phyloP scores from a whole-genome alignment of 2,797 vertebrate species.

The Lepidocolaptes lacrymiger region DNA sequence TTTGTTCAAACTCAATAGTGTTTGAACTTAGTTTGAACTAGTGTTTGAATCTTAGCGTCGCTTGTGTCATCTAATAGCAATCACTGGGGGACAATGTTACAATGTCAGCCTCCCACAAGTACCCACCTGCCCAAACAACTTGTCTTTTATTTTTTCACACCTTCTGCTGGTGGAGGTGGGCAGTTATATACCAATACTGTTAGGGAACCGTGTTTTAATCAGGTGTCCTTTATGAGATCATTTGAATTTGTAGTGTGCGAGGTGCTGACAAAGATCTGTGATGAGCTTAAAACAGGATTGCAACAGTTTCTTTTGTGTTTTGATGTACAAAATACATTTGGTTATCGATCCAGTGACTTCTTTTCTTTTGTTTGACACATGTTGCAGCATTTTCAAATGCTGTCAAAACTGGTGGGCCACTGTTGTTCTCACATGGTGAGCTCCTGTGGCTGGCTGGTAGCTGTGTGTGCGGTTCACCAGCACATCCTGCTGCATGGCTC shows the following conservation, averaged over 20 bases:
- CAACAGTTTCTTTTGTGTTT: not conserved
- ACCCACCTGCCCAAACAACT: not conserved
- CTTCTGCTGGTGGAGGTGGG: not conserved
- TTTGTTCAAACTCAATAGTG: not conserved
- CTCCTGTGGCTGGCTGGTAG: not conserved
- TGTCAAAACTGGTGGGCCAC: accelerated
- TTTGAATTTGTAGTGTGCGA: not conserved
- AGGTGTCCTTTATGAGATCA: not conserved
- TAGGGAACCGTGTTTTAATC: not conserved
- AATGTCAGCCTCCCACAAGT: not conserved
- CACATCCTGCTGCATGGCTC: accelerated
- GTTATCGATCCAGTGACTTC: not conserved
- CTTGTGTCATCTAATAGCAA: not conserved
- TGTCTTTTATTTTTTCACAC: not conserved
- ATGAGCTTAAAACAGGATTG: not conserved
- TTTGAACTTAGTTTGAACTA: too few species aligned
- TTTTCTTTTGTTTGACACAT: not conserved
- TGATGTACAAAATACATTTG: not conserved
- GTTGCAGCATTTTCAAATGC: not conserved
- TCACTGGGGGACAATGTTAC: accelerated
- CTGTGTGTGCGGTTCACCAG: not conserved
- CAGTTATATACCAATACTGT: not conserved
- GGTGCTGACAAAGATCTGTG: not conserved
- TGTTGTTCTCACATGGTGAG: accelerated
- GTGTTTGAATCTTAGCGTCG: not conserved